A percentile compares a stretch with the other conserved stretches of the same genome.
Evolutionary conservation across 2,888 invertebrate genomes (phyloP).

Genomic region (Trachelus tabidus): DNA sequence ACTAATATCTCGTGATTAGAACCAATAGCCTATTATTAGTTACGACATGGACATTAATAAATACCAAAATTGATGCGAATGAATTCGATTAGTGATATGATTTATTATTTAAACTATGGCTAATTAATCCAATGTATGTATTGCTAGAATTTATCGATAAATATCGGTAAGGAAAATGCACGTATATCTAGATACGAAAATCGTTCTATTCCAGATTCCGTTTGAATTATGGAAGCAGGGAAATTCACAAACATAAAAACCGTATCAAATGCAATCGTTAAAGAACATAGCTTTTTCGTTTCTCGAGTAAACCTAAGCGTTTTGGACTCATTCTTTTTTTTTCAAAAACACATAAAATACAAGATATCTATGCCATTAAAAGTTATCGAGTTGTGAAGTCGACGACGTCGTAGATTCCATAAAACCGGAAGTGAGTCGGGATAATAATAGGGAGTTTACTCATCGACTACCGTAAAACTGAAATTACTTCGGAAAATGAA

Average conservation of each 20-base stretch:
- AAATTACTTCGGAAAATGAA: not conserved
- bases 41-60: constrained; percentile 12
- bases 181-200: not conserved
- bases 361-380: too few species aligned
- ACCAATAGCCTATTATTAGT: constrained; percentile 18
- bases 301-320: not conserved
- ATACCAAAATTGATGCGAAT: not conserved
- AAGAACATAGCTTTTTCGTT: not conserved
- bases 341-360: too few species aligned
- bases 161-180: not conserved
- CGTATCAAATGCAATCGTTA: not conserved
- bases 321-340: not conserved
- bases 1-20: constrained; percentile 18
- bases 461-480: not conserved
- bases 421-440: not conserved
- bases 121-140: not conserved
- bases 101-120: not conserved
- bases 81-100: not conserved
- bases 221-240: not conserved
- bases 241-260: not conserved
- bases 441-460: not conserved
- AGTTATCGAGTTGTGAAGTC: too few species aligned
- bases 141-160: not conserved
- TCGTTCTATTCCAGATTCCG: not conserved
- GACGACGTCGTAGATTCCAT: too few species aligned